Base-by-base conservation (phyloP, 2,888 invertebrate species). In the Malacosoma neustria region DNA sequence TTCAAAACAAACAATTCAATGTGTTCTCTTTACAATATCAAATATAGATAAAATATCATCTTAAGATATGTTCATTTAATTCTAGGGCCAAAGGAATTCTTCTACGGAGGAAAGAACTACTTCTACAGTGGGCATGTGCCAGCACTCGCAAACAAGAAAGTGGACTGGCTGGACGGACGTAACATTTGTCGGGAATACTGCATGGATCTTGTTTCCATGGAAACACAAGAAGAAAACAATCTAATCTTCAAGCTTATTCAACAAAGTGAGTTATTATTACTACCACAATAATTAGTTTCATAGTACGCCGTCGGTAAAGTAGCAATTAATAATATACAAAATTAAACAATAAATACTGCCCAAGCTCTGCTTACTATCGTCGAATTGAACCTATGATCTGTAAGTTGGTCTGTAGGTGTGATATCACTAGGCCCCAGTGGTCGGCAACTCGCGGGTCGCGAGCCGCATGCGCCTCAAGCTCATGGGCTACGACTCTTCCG, bases 111-210 rank as follows among this genome's bases (percentile, higher is more conserved):
- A 36, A 94, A 93, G 82, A 93, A 96, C 77, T 95, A 95, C 85
- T 96, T 96, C 90, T 93, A 89, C 89, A 94, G 89, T 57, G 92
- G 92, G 12, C 94, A 94, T 68, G 91, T 94, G 38, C 93, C 92
- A 36, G 89, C 88, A 46, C 88, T 93, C 45, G 91, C 93, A 41
- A 93, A 91, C 67, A 90, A 90, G 71, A 94, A 93, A 80, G 90
- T 95, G 35, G 95, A 96, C 76, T 96, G 96, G 96, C 75, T 96
- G 53, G 96, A 96, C 58, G 96, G 94, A 14, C 91, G 96, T 58
- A 96, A 96, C 76, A 89, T 94, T 60, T 96, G 96, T 87, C 89
- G 96, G 49, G 94, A 95, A 72, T 95, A 95, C 79, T 96, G 96
- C 79, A 96, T 96, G 96, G 96, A 96, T 76, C 89, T 95, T 54